Evolutionary conservation across 2,888 invertebrate genomes (phyloP), one percentile per base, ranked within the genome.

Genomic region (Sepiola atlantica): DNA sequence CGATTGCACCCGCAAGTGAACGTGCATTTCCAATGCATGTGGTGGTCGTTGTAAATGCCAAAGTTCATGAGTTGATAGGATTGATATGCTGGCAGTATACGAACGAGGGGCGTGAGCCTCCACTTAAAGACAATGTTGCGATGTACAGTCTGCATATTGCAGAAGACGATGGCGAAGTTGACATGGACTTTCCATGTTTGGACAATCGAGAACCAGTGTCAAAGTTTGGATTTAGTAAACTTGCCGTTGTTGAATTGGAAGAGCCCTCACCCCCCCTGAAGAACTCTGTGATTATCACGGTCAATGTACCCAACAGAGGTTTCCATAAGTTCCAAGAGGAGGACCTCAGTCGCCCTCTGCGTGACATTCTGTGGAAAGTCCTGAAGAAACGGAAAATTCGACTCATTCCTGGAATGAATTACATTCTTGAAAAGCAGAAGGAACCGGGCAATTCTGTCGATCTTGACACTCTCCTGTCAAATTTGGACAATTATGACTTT

Each of bases 121-220:
- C 97, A 54, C 96, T 98, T 35, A 97, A 97, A 97, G 97, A 98
- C 94, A 97, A 97, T 95, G 97, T 98, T 97, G 98, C 98, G 98
- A 97, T 98, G 96, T 99, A 99, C 97, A 98, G 99, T 93, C 98
- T 99, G 94, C 99, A 98, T 97, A 99, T 99, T 97, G 99, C 99
- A 55, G 99, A 99, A 97, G 99, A 99, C 96, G 99, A 99, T 97
- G 99, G 99, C 1, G 99, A 99, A 97, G 98, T 99, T 6, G 99
- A 99, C 97, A 98, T 98, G 97, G 99, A 99, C 96, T 99, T 99
- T 97, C 99, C 99, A 0, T 98, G 98, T 96, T 98, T 99, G 24
- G 99, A 99, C 97, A 98, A 98, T 28, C 98, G 98, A 95, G 99
- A 99, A 97, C 98, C 98, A 1, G 98, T 99, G 95, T 98, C 98